These are phyloP conservation scores for Subacronicta megacephala DNA, from an alignment of 2,888 invertebrate species.

Conservation along the genomic window DNA sequence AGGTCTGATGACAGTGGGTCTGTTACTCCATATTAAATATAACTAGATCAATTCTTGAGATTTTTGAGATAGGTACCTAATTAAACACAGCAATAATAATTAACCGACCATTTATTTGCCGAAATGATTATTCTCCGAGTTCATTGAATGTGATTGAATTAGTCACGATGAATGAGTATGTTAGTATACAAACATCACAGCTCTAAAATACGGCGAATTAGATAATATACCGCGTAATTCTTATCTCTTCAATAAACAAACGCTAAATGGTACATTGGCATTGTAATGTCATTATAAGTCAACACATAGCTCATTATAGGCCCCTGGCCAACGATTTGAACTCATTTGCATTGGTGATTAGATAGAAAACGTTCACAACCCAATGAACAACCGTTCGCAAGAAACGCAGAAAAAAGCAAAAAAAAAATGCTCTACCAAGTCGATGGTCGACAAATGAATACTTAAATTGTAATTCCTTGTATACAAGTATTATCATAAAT, in stretches of 20 bases:
- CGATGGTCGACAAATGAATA: conserved; percentile 47
- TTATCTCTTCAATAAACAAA: conserved; percentile 33
- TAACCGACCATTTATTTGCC: too few species aligned
- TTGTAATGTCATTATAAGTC: conserved; percentile 55
- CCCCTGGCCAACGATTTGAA: conserved; percentile 53
- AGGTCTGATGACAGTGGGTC: too few species aligned
- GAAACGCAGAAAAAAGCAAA: conserved; percentile 42
- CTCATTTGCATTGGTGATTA: conserved; percentile 68
- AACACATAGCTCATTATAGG: conserved; percentile 58
- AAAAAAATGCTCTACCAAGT: conserved; percentile 39
- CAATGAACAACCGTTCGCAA: conserved; percentile 47
- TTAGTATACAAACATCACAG: background rate
- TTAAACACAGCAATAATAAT: too few species aligned
- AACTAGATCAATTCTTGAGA: too few species aligned
- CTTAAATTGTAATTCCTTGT: conserved; percentile 47
- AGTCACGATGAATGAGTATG: conserved; percentile 1
- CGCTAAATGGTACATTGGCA: background rate
- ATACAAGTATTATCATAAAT: conserved; percentile 51
- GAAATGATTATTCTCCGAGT: too few species aligned
- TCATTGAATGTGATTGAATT: background rate
- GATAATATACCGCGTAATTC: conserved; percentile 11
- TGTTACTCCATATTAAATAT: too few species aligned
- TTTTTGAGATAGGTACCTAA: too few species aligned
- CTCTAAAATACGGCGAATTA: background rate
- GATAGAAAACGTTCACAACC: conserved; percentile 66